Base-by-base conservation (phyloP, 2,797 vertebrate species). In the Hemitrygon akajei region DNA sequence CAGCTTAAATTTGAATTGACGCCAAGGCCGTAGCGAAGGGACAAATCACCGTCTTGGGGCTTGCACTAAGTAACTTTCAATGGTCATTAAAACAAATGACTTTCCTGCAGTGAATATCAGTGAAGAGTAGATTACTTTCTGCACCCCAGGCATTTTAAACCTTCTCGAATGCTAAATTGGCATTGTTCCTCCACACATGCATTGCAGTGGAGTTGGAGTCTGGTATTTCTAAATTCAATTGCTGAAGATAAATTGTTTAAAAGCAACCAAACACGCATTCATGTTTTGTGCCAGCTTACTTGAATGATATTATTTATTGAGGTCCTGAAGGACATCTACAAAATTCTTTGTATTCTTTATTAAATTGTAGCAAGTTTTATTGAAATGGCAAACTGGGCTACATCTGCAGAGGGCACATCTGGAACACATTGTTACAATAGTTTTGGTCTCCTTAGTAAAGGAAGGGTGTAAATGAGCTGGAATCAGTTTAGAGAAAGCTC, bases 101-200 rank as follows among this genome's bases (percentile, higher is more conserved):
- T 97, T 96, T 96, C 95, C 96, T 95, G 95, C 96, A 96, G 95
- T 66, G 93, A 96, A 96, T 96, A 96, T 97, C 96, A 96, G 95
- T 94, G 95, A 96, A 95, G 95, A 96, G 95, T 96, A 96, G 96
- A 97, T 97, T 96, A 96, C 96, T 97, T 97, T 97, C 95, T 95
- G 96, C 96, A 96, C 97, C 97, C 96, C 95, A 0, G 96, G 96
- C 96, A 87, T 95, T 96, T 95, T 95, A 96, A 96, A 94, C 95
- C 95, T 95, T 96, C 96, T 97, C 96, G 94, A 96, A 94, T 96
- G 95, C 96, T 96, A 96, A 94, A 93, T 93, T 95, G 95, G 95
- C 95, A 93, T 95, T 95, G 93, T 95, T 95, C 95, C 94, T 94
- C 95, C 94, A 94, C 95, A 95, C 95, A 95, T 12, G 47, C 95